phyloP scores from a whole-genome alignment of 1,140 invertebrate genomes.

The Psix sp. region DNA sequence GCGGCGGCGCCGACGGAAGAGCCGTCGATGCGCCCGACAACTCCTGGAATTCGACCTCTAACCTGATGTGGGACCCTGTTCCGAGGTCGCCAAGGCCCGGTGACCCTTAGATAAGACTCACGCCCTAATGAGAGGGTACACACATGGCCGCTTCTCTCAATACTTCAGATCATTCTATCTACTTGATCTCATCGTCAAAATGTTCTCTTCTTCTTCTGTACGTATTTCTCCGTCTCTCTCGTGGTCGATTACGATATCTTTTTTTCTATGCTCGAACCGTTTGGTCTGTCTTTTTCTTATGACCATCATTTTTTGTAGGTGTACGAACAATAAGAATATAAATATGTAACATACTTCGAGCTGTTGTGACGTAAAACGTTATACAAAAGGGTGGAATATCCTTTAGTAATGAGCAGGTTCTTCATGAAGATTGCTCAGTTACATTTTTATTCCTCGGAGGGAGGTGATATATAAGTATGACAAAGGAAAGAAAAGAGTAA shows the following conservation, averaged over 20 bases:
- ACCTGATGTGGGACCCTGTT: constrained; percentile 66
- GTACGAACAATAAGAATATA: constrained; percentile 47
- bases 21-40: constrained; percentile 60
- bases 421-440: constrained; percentile 18
- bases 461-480: constrained; percentile 33
- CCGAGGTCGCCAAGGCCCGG: constrained; percentile 72
- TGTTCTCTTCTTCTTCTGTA: constrained; percentile 18
- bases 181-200: constrained; percentile 54
- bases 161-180: constrained; percentile 57
- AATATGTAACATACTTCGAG: constrained; percentile 46
- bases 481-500: constrained; percentile 22
- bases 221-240: constrained; percentile 7
- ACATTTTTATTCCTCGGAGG: constrained; percentile 25
- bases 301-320: constrained; percentile 32
- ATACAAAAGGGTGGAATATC: constrained; percentile 19
- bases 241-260: not conserved
- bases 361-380: constrained; percentile 34
- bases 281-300: not conserved
- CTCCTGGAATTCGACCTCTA: constrained; percentile 75
- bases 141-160: constrained; percentile 61
- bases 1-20: constrained; percentile 54
- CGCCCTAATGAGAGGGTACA: constrained; percentile 77
- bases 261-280: constrained; percentile 1
- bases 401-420: constrained; percentile 29
- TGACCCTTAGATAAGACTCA: constrained; percentile 76